Evolutionary conservation across 2,113 vertebrate species (phyloP), one percentile per base, ranked within the genome.

Genomic region (Channa argus): DNA sequence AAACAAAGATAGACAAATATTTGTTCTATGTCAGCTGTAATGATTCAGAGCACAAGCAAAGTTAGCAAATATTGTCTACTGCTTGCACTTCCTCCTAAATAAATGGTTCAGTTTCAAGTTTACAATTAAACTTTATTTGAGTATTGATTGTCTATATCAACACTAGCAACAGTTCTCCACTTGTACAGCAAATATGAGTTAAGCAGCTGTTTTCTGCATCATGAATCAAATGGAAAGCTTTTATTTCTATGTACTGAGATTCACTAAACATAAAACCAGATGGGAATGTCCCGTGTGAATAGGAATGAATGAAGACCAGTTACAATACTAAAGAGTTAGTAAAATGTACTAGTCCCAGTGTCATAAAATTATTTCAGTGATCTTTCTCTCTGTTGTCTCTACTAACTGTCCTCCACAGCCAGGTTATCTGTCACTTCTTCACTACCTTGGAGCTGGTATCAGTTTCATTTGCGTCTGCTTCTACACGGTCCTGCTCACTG

Each of bases 391-490:
- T 76, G 34, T 13, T 70, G 5, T 15, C 6, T 53, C 34, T 76
- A 5, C 3, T 41, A 6, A n/a, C 33, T 64, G 33, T 64, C 39
- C 36, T 45, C 75, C 72, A 36, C 80, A 95, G 94, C 90, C 91
- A 0, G 13, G 5, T 5, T 69, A 89, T 69, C 66, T 95, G 61
- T 0, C 56, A 2, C 43, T 94, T 54, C 79, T 87, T 38, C 94
- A 95, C 88, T 88, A 93, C 73, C n/a, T 94, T 5, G 94, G 94
- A 46, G 94, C 94, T 11, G 93, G 91, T 12, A 6, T 94, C 59
- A 94, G 94, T 71, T 95, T 95, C 80, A 13, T 75, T 4, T 92
- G 89, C 46, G 46, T 92, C 79, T 95, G 94, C 77, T 92, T 93
- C 86, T 95, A 94, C 86, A 82, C 70, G 0, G 6, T 80, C 9